Evolutionary conservation across 92 coral and sea anemone genomes (phyloP).

Genomic region (Actinernus sp.): DNA sequence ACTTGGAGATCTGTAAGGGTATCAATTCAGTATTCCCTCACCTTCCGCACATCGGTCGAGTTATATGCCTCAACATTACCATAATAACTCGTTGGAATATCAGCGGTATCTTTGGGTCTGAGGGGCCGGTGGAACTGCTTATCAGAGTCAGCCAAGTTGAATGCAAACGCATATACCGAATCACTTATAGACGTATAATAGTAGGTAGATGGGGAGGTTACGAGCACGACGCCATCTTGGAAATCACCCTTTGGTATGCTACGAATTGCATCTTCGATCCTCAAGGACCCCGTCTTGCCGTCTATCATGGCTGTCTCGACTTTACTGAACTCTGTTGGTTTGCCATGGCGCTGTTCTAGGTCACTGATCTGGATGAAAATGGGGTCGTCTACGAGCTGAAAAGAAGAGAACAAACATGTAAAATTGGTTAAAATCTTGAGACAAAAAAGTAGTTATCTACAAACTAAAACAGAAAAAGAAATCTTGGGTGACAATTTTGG

Average conservation of each 20-base stretch:
- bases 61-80: constrained; percentile 88
- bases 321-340: constrained; percentile 67
- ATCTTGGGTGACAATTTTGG: too few species aligned
- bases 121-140: constrained; percentile 81
- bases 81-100: constrained; percentile 67
- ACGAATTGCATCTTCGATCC: constrained; percentile 92
- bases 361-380: constrained; percentile 93
- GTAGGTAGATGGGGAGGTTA: constrained; percentile 86
- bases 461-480: too few species aligned
- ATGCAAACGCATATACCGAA: constrained; percentile 96
- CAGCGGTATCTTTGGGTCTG: constrained; percentile 57
- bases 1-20: too few species aligned
- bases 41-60: constrained; percentile 77
- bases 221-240: constrained; percentile 93
- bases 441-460: too few species aligned
- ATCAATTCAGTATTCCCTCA: too few species aligned
- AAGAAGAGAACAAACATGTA: constrained; percentile 2
- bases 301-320: constrained; percentile 87
- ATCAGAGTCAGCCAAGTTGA: constrained; percentile 96
- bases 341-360: constrained; percentile 85
- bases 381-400: constrained; percentile 97
- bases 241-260: constrained; percentile 95
- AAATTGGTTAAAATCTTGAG: too few species aligned
- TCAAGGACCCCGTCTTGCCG: constrained; percentile 83
- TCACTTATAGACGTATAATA: constrained; percentile 92